phyloP scores from a whole-genome alignment of 2,113 vertebrate genomes.

The Progne subis region DNA sequence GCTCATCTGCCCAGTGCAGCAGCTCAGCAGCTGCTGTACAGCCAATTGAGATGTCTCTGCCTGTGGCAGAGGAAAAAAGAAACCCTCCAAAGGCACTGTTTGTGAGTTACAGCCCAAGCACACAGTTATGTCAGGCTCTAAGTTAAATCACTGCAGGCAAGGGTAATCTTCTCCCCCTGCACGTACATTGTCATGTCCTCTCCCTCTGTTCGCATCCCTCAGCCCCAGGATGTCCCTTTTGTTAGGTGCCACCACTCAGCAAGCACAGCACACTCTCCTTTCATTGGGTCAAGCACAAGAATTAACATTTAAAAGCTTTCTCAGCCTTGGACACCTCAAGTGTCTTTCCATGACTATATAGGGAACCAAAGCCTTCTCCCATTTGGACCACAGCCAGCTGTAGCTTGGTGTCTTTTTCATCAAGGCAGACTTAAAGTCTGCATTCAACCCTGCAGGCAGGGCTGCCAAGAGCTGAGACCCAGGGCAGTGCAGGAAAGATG shows the following conservation, averaged over 20 bases:
- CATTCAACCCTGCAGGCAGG: neutral
- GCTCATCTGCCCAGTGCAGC: neutral
- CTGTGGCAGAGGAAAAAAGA: neutral
- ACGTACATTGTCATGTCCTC: neutral
- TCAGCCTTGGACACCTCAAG: neutral
- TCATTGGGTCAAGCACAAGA: neutral
- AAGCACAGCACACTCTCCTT: neutral
- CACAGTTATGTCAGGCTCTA: neutral
- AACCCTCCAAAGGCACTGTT: neutral
- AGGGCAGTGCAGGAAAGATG: accelerated
- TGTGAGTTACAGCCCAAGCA: neutral
- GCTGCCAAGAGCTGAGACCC: neutral
- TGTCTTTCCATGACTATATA: neutral
- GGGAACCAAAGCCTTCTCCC: neutral
- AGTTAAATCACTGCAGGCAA: neutral
- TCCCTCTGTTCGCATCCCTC: neutral
- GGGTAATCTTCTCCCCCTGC: neutral
- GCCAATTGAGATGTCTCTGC: neutral
- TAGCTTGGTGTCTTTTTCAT: accelerated
- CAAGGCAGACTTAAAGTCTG: neutral
- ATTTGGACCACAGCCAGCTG: neutral
- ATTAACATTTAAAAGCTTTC: neutral
- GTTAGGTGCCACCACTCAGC: neutral
- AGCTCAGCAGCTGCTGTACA: neutral
- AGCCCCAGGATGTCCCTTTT: neutral